These are phyloP conservation scores for Orchestes rusci DNA, from an alignment of 2,888 invertebrate genomes.

Conservation along the genomic window DNA sequence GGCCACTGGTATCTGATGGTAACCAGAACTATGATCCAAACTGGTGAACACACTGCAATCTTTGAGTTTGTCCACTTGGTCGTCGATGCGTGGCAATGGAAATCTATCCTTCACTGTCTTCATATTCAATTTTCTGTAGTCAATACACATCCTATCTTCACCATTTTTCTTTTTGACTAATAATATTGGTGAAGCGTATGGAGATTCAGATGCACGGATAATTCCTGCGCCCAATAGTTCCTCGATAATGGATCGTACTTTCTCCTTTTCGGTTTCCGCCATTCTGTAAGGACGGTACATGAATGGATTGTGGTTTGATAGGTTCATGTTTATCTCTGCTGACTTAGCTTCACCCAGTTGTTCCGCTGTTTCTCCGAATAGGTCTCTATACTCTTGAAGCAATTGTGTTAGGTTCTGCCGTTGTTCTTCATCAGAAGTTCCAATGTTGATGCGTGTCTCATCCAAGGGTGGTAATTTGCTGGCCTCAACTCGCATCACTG, in stretches of 20 bases:
- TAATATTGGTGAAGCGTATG: neutral
- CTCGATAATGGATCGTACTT: neutral
- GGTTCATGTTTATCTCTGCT: conserved; percentile 7
- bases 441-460: conserved; percentile 4
- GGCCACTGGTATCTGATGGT: conserved; percentile 5
- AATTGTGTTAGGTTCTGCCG: conserved; percentile 1
- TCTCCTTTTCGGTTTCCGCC: neutral
- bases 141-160: too few relatives aligned
- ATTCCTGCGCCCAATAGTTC: neutral
- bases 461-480: neutral
- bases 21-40: conserved; percentile 3
- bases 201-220: neutral
- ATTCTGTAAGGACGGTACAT: conserved; percentile 3
- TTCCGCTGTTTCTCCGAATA: conserved; percentile 4
- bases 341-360: conserved; percentile 12
- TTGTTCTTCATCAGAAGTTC: conserved; percentile 1
- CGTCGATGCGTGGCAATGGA: neutral
- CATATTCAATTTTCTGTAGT: conserved; percentile 2
- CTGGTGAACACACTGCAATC: neutral
- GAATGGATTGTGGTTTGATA: conserved; percentile 10
- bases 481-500: neutral
- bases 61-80: neutral
- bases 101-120: too few relatives aligned
- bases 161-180: conserved; percentile 1
- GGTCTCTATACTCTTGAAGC: conserved; percentile 7